Evolutionary conservation across 1,140 invertebrate genomes (phyloP), one percentile per base, ranked within the genome.

Genomic region (Drosophila arizonae): DNA sequence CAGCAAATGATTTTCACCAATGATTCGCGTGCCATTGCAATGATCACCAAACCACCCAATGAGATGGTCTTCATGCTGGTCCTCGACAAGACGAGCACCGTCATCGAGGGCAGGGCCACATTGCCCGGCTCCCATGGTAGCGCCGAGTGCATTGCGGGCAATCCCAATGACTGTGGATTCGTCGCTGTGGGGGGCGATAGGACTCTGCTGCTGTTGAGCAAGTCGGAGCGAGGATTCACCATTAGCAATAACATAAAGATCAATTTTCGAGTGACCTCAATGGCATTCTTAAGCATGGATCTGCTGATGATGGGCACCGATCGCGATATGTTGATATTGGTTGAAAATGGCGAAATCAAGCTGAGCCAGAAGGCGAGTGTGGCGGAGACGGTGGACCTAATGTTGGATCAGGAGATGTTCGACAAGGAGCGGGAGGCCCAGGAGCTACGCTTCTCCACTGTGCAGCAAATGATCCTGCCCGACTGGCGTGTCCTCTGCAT

Each of bases 301-400:
- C 90, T 95, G 62, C 89, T 97, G 6, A 90, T 97, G 24, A 94
- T 94, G 15, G 96, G 96, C 11, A 96, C 95, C 1, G 90, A 92
- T 21, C 94, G 94, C 62, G 95, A 96, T n/a, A 93, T 93, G 75
- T 90, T 97, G 36, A 90, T 96, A 24, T 90, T 96, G 6, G 93
- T 97, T 64, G 96, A 97, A 85, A 94, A 94, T 77, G 96, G 95
- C 21, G 96, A 97, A 69, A 89, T 95, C 43, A 95, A 95, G 76
- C 92, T 93, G 15, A 88, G 94, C 1, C 94, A 93, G 71, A 93
- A 93, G 57, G 93, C 94, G 6, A 72, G 75, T 4, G 93, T 94
- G 6, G 86, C 93, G 0, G 86, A 90, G 2, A 52, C 85, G 0
- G 92, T 94, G 48, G 93, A 93, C 72, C 75, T 94, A 2, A 90